Evolutionary conservation across 2,113 vertebrate genomes (phyloP).

Genomic region (Hylia prasina): DNA sequence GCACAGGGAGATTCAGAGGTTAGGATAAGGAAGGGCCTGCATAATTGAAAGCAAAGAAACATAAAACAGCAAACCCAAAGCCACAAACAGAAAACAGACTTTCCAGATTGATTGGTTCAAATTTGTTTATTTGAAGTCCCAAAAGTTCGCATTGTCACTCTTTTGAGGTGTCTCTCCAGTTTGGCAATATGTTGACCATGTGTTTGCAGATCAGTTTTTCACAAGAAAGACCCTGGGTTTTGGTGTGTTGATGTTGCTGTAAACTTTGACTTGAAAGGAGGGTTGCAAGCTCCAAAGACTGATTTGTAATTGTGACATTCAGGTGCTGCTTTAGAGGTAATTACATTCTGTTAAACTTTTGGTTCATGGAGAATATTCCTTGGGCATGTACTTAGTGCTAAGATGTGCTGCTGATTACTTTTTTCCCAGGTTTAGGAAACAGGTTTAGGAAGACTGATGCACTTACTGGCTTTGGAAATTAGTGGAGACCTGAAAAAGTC

Average conservation of each 20-base stretch:
- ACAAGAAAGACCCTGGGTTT: not conserved
- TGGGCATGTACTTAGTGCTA: fast-evolving
- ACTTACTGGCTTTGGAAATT: not conserved
- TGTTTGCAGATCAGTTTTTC: not conserved
- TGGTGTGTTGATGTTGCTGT: not conserved
- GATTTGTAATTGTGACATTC: not conserved
- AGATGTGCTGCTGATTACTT: not conserved
- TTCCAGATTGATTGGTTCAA: conserved; percentile 25
- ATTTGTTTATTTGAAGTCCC: conserved; percentile 56
- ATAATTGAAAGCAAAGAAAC: conserved; percentile 54
- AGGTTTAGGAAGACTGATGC: not conserved
- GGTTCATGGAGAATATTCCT: not conserved
- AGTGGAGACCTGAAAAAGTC: not conserved
- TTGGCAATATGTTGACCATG: conserved; percentile 25
- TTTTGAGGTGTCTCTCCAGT: not conserved
- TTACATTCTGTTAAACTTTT: fast-evolving
- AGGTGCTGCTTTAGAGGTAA: not conserved
- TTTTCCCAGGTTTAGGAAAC: not conserved
- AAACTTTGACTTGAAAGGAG: not conserved
- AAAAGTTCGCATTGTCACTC: not conserved
- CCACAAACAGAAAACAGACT: conserved; percentile 54
- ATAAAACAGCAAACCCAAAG: conserved; percentile 42
- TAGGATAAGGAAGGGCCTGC: not conserved
- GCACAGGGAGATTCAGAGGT: not conserved
- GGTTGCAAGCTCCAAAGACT: not conserved